A percentile compares a stretch with the other conserved stretches of the same genome.
phyloP scores from a whole-genome alignment of 2,888 invertebrate genomes.

The Caenorhabditis sinica region DNA sequence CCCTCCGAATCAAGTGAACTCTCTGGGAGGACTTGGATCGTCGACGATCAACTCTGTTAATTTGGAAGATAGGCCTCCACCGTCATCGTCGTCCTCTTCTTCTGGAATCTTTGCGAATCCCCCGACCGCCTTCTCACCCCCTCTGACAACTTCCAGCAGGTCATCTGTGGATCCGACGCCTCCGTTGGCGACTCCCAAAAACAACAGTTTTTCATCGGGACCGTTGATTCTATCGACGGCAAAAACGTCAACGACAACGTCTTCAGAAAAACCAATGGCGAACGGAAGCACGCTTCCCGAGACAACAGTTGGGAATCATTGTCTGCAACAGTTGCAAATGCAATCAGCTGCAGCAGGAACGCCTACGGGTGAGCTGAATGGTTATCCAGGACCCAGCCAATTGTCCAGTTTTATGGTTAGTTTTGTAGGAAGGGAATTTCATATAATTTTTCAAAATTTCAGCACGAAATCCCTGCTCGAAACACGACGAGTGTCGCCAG shows the following conservation, averaged over 20 bases:
- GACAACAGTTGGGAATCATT: constrained; percentile 53
- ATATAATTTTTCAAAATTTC: constrained; percentile 13
- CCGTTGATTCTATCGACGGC: constrained; percentile 42
- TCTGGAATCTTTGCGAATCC: constrained; percentile 28
- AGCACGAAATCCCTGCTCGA: constrained; percentile 61
- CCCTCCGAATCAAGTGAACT: constrained; percentile 56
- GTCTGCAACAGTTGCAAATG: constrained; percentile 59
- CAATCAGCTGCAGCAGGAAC: constrained; percentile 40
- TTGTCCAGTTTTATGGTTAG: constrained; percentile 51
- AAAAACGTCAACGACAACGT: constrained; percentile 18
- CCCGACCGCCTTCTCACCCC: constrained; percentile 68
- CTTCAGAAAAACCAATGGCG: constrained; percentile 29
- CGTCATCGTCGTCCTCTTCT: constrained; percentile 17
- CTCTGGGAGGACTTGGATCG: constrained; percentile 38
- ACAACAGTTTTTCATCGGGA: constrained; percentile 25
- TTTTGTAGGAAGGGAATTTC: not conserved
- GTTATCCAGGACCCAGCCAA: constrained; percentile 40
- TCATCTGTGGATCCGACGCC: constrained; percentile 71
- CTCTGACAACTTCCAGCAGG: constrained; percentile 69
- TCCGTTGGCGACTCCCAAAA: constrained; percentile 38
- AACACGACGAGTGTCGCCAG: constrained; percentile 58
- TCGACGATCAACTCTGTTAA: constrained; percentile 18
- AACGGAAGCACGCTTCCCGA: constrained; percentile 52
- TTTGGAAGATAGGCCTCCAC: constrained; percentile 48
- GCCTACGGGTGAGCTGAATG: constrained; percentile 21